A percentile compares a stretch with the other conserved stretches of the same genome.
These are phyloP conservation scores for Pimpla rufipes DNA, from an alignment of 2,888 invertebrate genomes.

Conservation along the genomic window DNA sequence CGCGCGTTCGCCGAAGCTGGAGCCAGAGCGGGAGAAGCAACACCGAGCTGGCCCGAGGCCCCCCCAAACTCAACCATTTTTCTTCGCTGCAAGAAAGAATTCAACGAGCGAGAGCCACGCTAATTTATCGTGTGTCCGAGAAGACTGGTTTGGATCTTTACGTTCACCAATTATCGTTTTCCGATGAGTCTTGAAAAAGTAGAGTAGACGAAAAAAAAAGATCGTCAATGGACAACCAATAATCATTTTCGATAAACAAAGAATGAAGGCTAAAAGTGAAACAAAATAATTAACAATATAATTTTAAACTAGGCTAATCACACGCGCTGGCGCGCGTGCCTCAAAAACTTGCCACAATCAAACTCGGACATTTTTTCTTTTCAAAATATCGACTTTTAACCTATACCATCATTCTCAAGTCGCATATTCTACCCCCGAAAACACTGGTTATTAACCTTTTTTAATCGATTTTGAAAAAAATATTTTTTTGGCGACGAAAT, in stretches of 20 bases:
- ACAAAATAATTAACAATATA: no score
- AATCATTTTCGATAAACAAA: neutral
- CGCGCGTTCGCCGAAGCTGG: neutral
- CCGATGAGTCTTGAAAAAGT: neutral
- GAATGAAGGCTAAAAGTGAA: no score
- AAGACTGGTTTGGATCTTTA: neutral
- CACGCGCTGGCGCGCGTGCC: no score
- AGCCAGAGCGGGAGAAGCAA: neutral
- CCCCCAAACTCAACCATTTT: constrained; percentile 17
- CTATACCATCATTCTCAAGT: no score
- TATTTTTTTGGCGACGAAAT: no score
- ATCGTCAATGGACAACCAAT: neutral
- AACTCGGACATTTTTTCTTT: no score
- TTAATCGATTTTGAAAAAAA: no score
- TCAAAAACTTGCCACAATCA: no score
- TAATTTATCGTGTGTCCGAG: constrained; percentile 5
- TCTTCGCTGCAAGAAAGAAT: neutral
- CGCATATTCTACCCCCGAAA: no score
- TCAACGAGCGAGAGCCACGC: neutral
- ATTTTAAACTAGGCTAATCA: no score
- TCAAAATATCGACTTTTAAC: no score
- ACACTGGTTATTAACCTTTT: no score
- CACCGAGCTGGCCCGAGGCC: constrained; percentile 13
- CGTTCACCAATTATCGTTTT: constrained; percentile 24
- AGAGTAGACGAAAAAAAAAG: neutral